These are phyloP conservation scores for Montipora cactus DNA, from an alignment of 64 coral and sea anemone genomes.

Conservation along the genomic window DNA sequence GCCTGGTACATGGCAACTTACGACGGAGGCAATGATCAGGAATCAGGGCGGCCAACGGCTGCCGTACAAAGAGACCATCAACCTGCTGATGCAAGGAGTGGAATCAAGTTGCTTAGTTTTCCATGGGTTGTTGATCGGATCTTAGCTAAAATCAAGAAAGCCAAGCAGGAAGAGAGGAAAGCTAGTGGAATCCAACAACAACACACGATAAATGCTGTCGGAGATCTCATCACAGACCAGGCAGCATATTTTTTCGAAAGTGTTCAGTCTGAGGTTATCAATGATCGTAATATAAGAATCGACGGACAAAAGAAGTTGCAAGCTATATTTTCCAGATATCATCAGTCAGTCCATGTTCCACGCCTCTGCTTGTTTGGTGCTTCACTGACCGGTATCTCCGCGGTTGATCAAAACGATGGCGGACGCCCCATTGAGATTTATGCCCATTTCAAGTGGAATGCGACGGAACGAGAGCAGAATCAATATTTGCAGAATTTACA, in stretches of 20 bases:
- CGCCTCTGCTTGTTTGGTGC: conserved; percentile 13
- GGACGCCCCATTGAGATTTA: conserved; percentile 54
- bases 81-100: background rate
- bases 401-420: background rate
- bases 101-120: conserved; percentile 51
- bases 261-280: background rate
- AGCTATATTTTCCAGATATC: background rate
- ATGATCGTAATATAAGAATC: conserved; percentile 18
- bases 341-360: background rate
- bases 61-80: background rate
- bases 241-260: conserved; percentile 35
- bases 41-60: background rate
- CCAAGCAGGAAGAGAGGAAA: conserved; percentile 32
- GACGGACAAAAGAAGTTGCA: conserved; percentile 13
- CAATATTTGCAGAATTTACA: background rate
- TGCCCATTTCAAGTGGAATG: conserved; percentile 44
- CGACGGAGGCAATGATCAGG: background rate
- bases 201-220: conserved; percentile 31
- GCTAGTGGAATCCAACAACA: background rate
- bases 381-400: conserved; percentile 60
- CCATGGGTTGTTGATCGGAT: conserved; percentile 82
- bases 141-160: conserved; percentile 73
- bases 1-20: conserved; percentile 85
- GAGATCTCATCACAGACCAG: conserved; percentile 48
- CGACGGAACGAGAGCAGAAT: conserved; percentile 12